A percentile compares a stretch with the other conserved stretches of the same genome.
Evolutionary conservation across 2,888 invertebrate species (phyloP).

Genomic region (Microctonus hyperodae): DNA sequence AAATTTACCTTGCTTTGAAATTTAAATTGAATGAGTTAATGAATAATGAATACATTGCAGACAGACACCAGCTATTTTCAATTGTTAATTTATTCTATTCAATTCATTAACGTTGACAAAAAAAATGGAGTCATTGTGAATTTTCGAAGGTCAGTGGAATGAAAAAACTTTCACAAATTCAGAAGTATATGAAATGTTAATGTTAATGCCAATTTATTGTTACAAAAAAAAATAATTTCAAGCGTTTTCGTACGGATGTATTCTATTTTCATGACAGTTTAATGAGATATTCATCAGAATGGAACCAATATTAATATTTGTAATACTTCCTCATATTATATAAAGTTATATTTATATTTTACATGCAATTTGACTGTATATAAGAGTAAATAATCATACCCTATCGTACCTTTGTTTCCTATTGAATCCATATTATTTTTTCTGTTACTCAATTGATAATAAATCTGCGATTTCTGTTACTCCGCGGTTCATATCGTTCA

Average conservation of each 20-base stretch:
- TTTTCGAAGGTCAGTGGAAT: background rate
- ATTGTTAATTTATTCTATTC: background rate
- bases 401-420: background rate
- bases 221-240: background rate
- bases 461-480: conserved; percentile 25
- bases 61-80: background rate
- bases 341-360: conserved; percentile 58
- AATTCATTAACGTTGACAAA: background rate
- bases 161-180: background rate
- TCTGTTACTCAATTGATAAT: conserved; percentile 19
- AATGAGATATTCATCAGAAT: conserved; percentile 2
- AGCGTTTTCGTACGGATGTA: background rate
- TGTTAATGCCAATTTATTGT: background rate
- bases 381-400: background rate
- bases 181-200: background rate
- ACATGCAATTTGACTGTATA: conserved; percentile 20
- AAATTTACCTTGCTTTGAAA: too few relatives aligned
- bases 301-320: conserved; percentile 44
- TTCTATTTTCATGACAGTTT: background rate
- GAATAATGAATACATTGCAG: too few relatives aligned
- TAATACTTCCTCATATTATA: conserved; percentile 54
- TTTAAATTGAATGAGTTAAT: too few relatives aligned
- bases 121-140: background rate
- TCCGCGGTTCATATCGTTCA: conserved; percentile 8
- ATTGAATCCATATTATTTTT: conserved; percentile 24